Evolutionary conservation across 1,140 invertebrate genomes (phyloP).

Genomic region (Octopus sinensis): DNA sequence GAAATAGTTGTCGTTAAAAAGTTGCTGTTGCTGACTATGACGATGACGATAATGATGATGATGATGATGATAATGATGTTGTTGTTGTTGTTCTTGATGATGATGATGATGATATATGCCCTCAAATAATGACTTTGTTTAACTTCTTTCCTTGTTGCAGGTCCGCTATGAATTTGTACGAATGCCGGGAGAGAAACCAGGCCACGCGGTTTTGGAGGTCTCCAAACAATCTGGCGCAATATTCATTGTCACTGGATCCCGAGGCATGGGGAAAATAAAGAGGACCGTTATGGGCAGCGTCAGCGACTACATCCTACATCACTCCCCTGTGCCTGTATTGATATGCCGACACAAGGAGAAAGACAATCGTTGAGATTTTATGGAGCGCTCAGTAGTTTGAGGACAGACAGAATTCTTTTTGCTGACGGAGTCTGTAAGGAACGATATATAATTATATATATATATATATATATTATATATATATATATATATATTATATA

Average conservation of each 20-base stretch:
- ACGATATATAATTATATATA: no score
- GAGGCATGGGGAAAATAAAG: conserved; percentile 28
- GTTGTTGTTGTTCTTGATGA: no score
- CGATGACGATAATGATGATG: no score
- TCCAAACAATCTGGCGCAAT: conserved; percentile 24
- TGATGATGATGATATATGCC: no score
- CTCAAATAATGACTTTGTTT: neutral
- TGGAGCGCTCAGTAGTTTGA: neutral
- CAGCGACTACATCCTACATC: conserved; percentile 34
- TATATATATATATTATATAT: no score
- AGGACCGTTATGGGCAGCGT: conserved; percentile 33
- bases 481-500: no score
- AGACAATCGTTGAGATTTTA: neutral
- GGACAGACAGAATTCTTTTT: no score
- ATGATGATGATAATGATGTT: no score
- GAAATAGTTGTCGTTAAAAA: no score
- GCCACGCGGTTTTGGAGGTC: conserved; percentile 22
- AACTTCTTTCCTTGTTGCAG: neutral
- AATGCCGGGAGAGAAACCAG: conserved; percentile 19
- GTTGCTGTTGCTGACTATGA: no score
- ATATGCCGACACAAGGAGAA: conserved; percentile 15
- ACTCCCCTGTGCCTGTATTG: conserved; percentile 14
- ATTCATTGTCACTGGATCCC: conserved; percentile 30
- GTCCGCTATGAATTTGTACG: neutral
- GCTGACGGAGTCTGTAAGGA: no score